Evolutionary conservation across 92 coral and sea anemone genomes (phyloP).

Genomic region (Porites divaricata): DNA sequence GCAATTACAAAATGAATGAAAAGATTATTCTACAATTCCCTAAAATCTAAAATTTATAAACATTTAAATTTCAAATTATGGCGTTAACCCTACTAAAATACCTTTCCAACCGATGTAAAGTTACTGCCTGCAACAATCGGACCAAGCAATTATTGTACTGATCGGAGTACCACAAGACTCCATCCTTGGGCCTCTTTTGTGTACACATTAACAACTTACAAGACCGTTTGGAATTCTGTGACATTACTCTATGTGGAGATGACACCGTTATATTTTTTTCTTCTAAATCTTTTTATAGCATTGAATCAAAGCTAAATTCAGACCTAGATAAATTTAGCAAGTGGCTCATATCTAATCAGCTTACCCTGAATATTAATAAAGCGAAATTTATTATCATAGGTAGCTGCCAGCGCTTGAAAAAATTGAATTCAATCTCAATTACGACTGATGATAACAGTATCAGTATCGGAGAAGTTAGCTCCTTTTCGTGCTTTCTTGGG

Average conservation of each 20-base stretch:
- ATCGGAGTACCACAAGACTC: too few relatives aligned
- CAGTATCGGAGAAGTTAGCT: neutral
- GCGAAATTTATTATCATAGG: neutral
- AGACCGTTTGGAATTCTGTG: slow-evolving; percentile 6
- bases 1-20: too few relatives aligned
- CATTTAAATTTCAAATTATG: too few relatives aligned
- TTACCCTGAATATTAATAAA: neutral
- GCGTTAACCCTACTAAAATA: too few relatives aligned
- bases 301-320: neutral
- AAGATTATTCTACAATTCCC: too few relatives aligned
- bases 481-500: neutral
- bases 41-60: too few relatives aligned
- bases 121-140: too few relatives aligned
- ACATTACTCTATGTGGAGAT: neutral
- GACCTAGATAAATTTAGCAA: neutral
- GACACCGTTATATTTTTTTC: neutral
- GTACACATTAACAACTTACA: too few relatives aligned
- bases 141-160: too few relatives aligned
- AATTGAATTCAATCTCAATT: slow-evolving; percentile 6
- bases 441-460: neutral
- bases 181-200: too few relatives aligned
- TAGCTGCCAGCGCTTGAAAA: neutral
- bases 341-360: slow-evolving; percentile 3
- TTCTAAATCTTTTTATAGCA: neutral
- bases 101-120: too few relatives aligned